Base-by-base conservation (phyloP, 2,888 invertebrate species). In the Tholera decimalis region DNA sequence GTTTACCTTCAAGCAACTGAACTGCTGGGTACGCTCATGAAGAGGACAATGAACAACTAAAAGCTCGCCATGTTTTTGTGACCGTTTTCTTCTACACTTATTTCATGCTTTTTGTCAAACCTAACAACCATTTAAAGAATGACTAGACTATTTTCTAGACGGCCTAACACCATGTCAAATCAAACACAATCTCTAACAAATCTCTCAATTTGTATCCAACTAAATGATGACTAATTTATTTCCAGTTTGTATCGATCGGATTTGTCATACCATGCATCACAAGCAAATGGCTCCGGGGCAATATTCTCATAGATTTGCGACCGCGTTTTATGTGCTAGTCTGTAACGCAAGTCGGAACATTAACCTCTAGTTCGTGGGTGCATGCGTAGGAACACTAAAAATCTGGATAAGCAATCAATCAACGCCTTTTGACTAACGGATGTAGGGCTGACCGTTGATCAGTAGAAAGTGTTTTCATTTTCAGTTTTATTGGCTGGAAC, bases 371-470 rank as follows among this genome's bases (percentile, higher is more conserved):
- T 2, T 24, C 77, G 90, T 90, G 86, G 89, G 90, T 86, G 89
- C 62, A 71, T 59, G 87, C 87, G 90, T 89, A 89, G 89, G 89
- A 85, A 86, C 85, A 73, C 86, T 87, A 82, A 86, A 85, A 85
- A 72, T 87, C 89, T 88, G 86, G 81, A 84, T 87, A 77, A 51
- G 69, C 75, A 72, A 88, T 89, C 84, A 84, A 88, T 89, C 88
- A 85, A 72, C 71, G 68, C 47, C 61, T 72, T 63, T 75, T 24
- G 78, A 54, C 44, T 41, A 66, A 44, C 60, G 28, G 44, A 35
- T 79, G 62, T 73, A 74, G 78, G 77, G 73, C 67, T 82, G 83
- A 67, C 58, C 53, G 72, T 65, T 82, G 83, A 69, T 55, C 56
- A 54, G 46, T 28, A 13, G 8, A 4, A 2, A 0, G 24, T 11